Conservation (phyloP, 2,113 vertebrate species). For the Ascaphus truei region DNA sequence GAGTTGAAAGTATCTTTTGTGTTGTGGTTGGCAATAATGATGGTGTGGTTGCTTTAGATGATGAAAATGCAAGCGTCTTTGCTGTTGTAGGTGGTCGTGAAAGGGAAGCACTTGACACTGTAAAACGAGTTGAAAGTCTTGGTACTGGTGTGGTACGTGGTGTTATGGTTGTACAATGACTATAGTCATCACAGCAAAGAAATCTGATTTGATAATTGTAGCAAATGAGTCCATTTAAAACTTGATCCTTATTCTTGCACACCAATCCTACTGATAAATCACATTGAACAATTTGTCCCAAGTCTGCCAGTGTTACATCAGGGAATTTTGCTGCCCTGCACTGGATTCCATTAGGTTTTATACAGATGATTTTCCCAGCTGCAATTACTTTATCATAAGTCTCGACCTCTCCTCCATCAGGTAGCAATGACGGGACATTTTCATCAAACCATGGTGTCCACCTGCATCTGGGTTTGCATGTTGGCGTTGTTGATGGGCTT, state of each 20-base stretch:
- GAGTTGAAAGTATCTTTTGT: too few relatives aligned
- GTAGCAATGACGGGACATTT: not conserved
- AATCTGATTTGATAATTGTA: slow-evolving; percentile 53
- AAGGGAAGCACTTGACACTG: not conserved
- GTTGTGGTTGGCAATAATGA: too few relatives aligned
- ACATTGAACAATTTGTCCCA: slow-evolving; percentile 52
- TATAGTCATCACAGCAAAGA: slow-evolving; percentile 47
- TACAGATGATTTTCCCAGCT: not conserved
- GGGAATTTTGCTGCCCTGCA: slow-evolving; percentile 20
- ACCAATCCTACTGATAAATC: slow-evolving; percentile 42
- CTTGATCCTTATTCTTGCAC: slow-evolving; percentile 57
- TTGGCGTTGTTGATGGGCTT: not conserved
- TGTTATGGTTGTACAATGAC: slow-evolving; percentile 17
- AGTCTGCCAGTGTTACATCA: not conserved
- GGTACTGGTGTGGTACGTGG: not conserved
- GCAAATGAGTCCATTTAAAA: slow-evolving; percentile 43
- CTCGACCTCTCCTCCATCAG: not conserved
- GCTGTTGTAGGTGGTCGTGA: not conserved
- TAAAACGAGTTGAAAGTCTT: not conserved
- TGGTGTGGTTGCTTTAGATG: too few relatives aligned
- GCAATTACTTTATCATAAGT: not conserved
- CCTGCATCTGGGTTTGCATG: not conserved
- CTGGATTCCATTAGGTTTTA: not conserved
- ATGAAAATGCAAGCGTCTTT: too few relatives aligned
- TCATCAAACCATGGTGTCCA: not conserved